phyloP scores from a whole-genome alignment of 2,113 vertebrate species.

The Stigmatopora nigra region DNA sequence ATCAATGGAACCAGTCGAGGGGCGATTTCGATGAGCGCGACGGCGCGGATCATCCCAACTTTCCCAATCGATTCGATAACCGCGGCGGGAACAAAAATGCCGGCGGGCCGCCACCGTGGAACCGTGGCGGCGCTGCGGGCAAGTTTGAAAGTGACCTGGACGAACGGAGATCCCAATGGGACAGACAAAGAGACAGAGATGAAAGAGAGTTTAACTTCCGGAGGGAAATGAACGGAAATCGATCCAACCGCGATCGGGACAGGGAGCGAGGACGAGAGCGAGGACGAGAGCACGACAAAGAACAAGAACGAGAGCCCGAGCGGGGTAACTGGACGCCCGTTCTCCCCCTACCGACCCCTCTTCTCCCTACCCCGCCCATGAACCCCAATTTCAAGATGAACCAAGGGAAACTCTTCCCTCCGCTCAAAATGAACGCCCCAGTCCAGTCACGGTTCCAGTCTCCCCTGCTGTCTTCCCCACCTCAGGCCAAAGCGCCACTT shows the following conservation, averaged over 20 bases:
- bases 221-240: slow-evolving; percentile 88
- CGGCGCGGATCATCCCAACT: slow-evolving; percentile 75
- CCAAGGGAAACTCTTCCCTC: slow-evolving; percentile 54
- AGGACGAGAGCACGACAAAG: slow-evolving; percentile 66
- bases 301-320: slow-evolving; percentile 56
- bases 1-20: slow-evolving; percentile 84
- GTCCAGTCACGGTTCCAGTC: slow-evolving; percentile 48
- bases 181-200: slow-evolving; percentile 89
- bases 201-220: slow-evolving; percentile 96
- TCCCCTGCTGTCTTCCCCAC: slow-evolving; percentile 47
- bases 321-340: slow-evolving; percentile 62
- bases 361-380: slow-evolving; percentile 60
- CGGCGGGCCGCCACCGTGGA: slow-evolving; percentile 74
- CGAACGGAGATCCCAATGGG: slow-evolving; percentile 92
- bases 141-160: slow-evolving; percentile 88
- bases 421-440: slow-evolving; percentile 56
- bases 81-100: slow-evolving; percentile 65
- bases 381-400: slow-evolving; percentile 59
- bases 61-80: slow-evolving; percentile 80
- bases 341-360: slow-evolving; percentile 58
- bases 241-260: slow-evolving; percentile 74
- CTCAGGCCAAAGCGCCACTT: slow-evolving; percentile 40
- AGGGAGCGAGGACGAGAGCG: slow-evolving; percentile 53
- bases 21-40: slow-evolving; percentile 96
- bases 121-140: slow-evolving; percentile 59